Conservation (phyloP, 1,140 invertebrate genomes). For the Neomicropteryx cornuta region DNA sequence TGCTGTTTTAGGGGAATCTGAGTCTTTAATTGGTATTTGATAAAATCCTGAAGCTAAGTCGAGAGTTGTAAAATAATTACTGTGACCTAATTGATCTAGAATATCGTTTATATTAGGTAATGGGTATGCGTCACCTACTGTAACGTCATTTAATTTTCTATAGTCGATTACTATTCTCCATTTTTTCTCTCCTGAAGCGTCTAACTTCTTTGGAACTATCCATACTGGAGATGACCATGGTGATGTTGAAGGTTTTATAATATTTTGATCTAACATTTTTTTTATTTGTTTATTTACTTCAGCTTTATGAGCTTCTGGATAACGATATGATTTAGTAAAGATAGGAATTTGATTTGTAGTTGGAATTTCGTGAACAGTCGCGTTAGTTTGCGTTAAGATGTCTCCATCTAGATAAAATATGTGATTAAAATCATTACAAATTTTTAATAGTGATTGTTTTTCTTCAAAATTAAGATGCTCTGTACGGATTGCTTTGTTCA, state of each 20-base stretch:
- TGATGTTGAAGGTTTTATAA: conserved; percentile 14
- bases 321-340: conserved; percentile 18
- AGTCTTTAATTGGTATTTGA: conserved; percentile 13
- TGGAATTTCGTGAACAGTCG: conserved; percentile 17
- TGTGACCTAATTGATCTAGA: conserved; percentile 20
- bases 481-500: too few relatives aligned
- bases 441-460: too few relatives aligned
- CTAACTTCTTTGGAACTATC: conserved; percentile 16
- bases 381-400: conserved; percentile 3
- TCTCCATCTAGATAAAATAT: too few relatives aligned
- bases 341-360: conserved; percentile 16
- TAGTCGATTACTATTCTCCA: conserved; percentile 18
- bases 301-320: conserved; percentile 14
- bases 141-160: conserved; percentile 16
- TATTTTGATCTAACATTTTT: conserved; percentile 11
- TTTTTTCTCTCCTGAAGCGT: conserved; percentile 14
- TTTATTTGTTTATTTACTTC: conserved; percentile 17
- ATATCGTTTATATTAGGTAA: conserved; percentile 31
- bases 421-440: too few relatives aligned
- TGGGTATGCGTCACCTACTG: conserved; percentile 23
- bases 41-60: conserved; percentile 23
- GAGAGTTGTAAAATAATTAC: conserved; percentile 24
- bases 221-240: conserved; percentile 15
- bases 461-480: too few relatives aligned
- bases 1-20: conserved; percentile 13